These are phyloP conservation scores for Perizoma flavofasciatum DNA, from an alignment of 2,888 invertebrate genomes.

Conservation along the genomic window DNA sequence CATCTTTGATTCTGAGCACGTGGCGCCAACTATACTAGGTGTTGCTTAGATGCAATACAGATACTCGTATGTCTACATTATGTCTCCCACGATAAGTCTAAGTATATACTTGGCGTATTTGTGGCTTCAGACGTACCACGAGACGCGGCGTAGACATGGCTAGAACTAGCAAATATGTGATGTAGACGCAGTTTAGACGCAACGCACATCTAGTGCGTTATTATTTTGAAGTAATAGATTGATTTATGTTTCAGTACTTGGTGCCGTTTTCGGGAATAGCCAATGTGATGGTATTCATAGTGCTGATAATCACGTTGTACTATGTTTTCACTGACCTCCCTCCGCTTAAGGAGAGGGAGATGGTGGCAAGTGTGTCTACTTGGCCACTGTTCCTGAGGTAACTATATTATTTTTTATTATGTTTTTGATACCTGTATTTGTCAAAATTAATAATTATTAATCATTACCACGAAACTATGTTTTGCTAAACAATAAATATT, in stretches of 20 bases:
- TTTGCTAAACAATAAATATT: too few species aligned
- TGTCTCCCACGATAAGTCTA: too few species aligned
- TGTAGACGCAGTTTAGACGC: background rate
- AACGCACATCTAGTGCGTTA: background rate
- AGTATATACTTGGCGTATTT: too few species aligned
- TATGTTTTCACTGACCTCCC: constrained; percentile 87
- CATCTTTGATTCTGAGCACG: too few species aligned
- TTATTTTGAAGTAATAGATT: background rate
- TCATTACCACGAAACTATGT: too few species aligned
- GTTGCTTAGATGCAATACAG: too few species aligned
- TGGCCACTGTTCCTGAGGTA: constrained; percentile 94
- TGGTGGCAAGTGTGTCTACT: constrained; percentile 79
- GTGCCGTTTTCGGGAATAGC: constrained; percentile 96
- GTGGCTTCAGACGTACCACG: background rate
- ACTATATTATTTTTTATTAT: background rate
- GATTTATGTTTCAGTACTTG: constrained; percentile 73
- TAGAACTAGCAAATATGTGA: background rate
- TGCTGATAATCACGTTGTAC: constrained; percentile 91
- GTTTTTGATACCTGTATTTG: too few species aligned
- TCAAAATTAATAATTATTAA: too few species aligned
- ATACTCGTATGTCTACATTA: too few species aligned
- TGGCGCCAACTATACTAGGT: too few species aligned
- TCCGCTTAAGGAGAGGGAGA: constrained; percentile 61
- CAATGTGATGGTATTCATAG: constrained; percentile 90
- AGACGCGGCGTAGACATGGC: background rate